These are phyloP conservation scores for Panulirus ornatus DNA, from an alignment of 1,140 invertebrate species.

Conservation along the genomic window DNA sequence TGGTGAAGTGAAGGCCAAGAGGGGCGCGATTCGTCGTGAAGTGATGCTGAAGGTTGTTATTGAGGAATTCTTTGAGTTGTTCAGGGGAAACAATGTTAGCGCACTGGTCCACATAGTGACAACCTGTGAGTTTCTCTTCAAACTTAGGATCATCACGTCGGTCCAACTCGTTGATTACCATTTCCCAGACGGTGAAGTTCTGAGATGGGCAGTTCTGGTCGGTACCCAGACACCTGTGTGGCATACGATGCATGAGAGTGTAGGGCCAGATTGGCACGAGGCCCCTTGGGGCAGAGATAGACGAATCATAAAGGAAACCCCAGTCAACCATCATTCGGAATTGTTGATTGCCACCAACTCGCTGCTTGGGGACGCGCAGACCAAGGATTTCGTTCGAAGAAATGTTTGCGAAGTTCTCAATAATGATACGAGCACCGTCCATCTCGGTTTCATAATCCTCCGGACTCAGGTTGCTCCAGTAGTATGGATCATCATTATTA, in stretches of 20 bases:
- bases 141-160: conserved; percentile 76
- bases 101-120: conserved; percentile 77
- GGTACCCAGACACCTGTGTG: conserved; percentile 77
- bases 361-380: conserved; percentile 79
- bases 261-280: conserved; percentile 80
- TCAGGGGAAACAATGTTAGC: conserved; percentile 75
- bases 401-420: conserved; percentile 79
- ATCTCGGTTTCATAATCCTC: conserved; percentile 79
- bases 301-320: conserved; percentile 79
- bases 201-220: conserved; percentile 76
- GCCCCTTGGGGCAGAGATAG: conserved; percentile 78
- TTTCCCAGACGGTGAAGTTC: conserved; percentile 76
- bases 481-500: conserved; percentile 77
- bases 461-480: conserved; percentile 77
- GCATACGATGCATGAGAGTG: conserved; percentile 79
- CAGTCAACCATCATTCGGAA: conserved; percentile 79
- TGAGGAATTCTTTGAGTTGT: conserved; percentile 77
- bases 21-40: conserved; percentile 78
- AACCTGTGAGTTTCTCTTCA: conserved; percentile 77
- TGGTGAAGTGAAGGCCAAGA: conserved; percentile 77
- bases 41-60: conserved; percentile 78
- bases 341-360: conserved; percentile 79
- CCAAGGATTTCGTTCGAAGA: conserved; percentile 79
- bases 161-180: conserved; percentile 76
- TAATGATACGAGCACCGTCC: conserved; percentile 78